A percentile compares a stretch with the other conserved stretches of the same genome.
Evolutionary conservation across 2,797 vertebrate species (phyloP).

Genomic region (Microctenopoma stevenorrisi): DNA sequence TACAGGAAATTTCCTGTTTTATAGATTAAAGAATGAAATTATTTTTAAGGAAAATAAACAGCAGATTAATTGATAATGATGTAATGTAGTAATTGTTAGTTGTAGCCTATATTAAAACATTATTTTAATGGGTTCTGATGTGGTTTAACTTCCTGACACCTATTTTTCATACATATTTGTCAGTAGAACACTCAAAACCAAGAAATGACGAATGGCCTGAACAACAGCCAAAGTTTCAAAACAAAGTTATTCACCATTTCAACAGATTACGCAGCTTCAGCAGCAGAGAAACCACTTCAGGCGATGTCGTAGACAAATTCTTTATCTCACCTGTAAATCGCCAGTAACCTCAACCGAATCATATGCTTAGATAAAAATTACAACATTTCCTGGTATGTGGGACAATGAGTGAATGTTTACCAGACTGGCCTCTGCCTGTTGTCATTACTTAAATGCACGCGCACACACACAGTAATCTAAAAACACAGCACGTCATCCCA

Average conservation of each 20-base stretch:
- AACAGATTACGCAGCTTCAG: background rate
- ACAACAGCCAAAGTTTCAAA: slow-evolving; percentile 16
- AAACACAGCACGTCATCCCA: slow-evolving; percentile 9
- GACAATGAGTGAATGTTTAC: slow-evolving; percentile 2
- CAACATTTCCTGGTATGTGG: slow-evolving; percentile 12
- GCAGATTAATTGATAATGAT: background rate
- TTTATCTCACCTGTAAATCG: slow-evolving; percentile 17
- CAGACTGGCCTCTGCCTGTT: background rate
- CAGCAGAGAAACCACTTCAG: slow-evolving; percentile 12
- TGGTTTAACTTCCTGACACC: background rate
- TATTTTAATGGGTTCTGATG: slow-evolving; percentile 7
- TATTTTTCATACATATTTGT: slow-evolving; percentile 18
- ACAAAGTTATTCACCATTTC: slow-evolving; percentile 29
- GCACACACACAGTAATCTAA: slow-evolving; percentile 1
- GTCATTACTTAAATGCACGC: slow-evolving; percentile 5
- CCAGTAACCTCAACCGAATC: background rate
- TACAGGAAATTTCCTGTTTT: background rate
- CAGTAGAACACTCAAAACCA: slow-evolving; percentile 21
- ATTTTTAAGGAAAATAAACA: too few species aligned
- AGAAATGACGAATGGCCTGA: slow-evolving; percentile 29
- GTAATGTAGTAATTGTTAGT: too few species aligned
- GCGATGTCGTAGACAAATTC: too few species aligned
- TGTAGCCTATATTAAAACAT: background rate
- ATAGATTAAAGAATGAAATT: background rate
- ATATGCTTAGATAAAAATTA: slow-evolving; percentile 2